These are phyloP conservation scores for Rotaria macrura DNA, from an alignment of 2,888 invertebrate species.

Conservation along the genomic window DNA sequence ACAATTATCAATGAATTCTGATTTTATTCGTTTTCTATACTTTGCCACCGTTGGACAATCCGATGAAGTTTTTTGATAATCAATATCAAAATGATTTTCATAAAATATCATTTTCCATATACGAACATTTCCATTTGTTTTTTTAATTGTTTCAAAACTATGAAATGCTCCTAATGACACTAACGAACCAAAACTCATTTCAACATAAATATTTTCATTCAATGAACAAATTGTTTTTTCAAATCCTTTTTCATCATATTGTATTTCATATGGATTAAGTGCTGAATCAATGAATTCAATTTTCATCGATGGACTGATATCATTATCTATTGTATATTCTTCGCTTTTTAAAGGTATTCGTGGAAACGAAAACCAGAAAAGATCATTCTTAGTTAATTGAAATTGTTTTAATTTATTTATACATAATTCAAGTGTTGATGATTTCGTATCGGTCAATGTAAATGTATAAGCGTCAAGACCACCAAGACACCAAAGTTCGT, in stretches of 20 bases:
- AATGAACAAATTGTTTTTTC: background rate
- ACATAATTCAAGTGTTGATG: background rate
- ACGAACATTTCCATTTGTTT: background rate
- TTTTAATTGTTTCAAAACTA: slow-evolving; percentile 2
- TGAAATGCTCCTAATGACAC: background rate
- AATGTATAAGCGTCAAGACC: background rate
- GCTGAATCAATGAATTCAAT: background rate
- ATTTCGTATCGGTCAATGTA: background rate
- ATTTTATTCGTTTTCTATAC: background rate
- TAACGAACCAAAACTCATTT: background rate
- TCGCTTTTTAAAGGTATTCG: background rate
- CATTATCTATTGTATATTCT: background rate
- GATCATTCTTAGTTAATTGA: background rate
- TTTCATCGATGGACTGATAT: background rate
- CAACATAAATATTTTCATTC: background rate
- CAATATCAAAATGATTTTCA: background rate
- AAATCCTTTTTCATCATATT: background rate
- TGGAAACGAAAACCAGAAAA: background rate
- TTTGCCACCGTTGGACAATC: background rate
- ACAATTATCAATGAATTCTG: background rate
- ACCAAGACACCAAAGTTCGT: background rate
- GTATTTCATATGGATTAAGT: background rate
- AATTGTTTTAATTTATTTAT: background rate
- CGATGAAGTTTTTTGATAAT: background rate
- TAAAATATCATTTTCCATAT: slow-evolving; percentile 1